A percentile compares a stretch with the other conserved stretches of the same genome.
Conservation (phyloP, 2,113 vertebrate species). For the Tylochromis polylepis region DNA sequence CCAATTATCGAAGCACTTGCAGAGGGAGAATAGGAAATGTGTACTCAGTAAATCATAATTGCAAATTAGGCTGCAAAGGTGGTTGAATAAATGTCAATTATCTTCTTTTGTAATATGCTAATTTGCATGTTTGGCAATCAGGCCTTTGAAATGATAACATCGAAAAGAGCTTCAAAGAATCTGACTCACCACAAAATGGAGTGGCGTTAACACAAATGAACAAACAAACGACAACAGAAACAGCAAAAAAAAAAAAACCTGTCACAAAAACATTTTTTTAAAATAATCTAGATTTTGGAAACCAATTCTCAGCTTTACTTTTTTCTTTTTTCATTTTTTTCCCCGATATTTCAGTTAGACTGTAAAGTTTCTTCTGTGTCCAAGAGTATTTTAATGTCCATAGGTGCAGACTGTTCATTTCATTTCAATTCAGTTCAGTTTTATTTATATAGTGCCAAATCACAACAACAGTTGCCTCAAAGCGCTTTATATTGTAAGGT, state of each 20-base stretch:
- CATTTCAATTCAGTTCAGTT: not conserved
- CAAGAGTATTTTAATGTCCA: not conserved
- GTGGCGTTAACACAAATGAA: not conserved
- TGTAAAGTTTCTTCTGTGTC: not conserved
- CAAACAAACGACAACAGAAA: not conserved
- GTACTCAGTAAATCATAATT: not conserved
- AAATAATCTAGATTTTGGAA: not conserved
- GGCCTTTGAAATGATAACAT: not conserved
- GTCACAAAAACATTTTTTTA: not conserved
- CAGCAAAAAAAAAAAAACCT: not conserved
- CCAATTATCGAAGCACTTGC: not conserved
- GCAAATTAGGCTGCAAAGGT: not conserved
- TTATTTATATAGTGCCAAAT: not conserved
- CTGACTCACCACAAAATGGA: not conserved
- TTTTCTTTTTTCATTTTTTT: too few relatives aligned
- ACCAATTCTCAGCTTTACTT: not conserved
- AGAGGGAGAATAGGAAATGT: not conserved
- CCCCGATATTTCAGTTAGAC: not conserved
- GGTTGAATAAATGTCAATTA: not conserved
- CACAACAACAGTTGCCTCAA: not conserved
- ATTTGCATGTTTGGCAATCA: not conserved
- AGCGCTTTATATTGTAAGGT: not conserved
- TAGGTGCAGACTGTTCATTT: not conserved
- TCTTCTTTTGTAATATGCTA: not conserved
- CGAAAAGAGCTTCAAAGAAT: not conserved